Percentiles rank a stretch among this genome's conserved stretches.
Conservation (phyloP, 2,888 invertebrate species). For the Gortyna flavago region DNA sequence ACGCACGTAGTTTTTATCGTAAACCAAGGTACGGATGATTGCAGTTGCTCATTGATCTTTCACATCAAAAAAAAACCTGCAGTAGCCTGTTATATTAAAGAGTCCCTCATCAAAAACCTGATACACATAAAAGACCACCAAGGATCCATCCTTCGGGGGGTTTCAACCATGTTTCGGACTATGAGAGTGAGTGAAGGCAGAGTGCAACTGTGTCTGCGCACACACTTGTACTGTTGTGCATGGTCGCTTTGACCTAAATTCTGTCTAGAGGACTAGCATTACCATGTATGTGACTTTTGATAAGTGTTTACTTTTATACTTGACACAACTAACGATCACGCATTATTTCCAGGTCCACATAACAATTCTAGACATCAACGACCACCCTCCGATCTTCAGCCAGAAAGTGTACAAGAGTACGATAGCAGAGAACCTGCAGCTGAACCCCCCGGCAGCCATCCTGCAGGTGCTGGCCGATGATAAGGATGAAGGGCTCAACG, state of each 20-base stretch:
- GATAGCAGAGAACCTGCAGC: slow-evolving; percentile 95
- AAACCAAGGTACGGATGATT: not conserved
- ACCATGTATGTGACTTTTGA: not conserved
- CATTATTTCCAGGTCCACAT: slow-evolving; percentile 91
- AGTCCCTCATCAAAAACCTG: not conserved
- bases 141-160: not conserved
- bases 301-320: not conserved
- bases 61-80: not conserved
- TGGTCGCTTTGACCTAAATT: not conserved
- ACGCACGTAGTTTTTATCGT: not conserved
- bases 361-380: slow-evolving; percentile 95
- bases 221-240: not conserved
- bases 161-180: not conserved
- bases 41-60: not conserved
- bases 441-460: slow-evolving; percentile 95
- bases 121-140: not conserved
- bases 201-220: not conserved
- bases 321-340: not conserved
- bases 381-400: slow-evolving; percentile 95
- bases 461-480: slow-evolving; percentile 95
- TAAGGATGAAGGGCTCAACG: slow-evolving; percentile 94
- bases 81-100: too few relatives aligned
- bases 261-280: not conserved
- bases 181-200: too few relatives aligned
- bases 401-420: slow-evolving; percentile 94